Evolutionary conservation across 2,888 invertebrate genomes (phyloP).

Genomic region (Sylvicola cinctus): DNA sequence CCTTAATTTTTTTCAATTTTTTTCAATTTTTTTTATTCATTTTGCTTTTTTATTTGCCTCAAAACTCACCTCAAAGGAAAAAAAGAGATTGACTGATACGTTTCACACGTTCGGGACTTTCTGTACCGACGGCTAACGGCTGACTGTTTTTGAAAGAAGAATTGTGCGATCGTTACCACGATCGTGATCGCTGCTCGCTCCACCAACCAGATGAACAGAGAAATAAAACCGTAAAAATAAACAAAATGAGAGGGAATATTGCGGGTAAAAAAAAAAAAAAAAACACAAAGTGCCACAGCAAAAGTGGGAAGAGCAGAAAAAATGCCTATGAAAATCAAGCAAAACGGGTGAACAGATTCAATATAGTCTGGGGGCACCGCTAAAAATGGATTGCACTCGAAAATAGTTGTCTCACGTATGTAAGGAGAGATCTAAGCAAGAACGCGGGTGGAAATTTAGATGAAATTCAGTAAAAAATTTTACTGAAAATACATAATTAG

Average conservation of each 20-base stretch:
- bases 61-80: slow-evolving; percentile 26
- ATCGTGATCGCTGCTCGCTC: not conserved
- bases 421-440: slow-evolving; percentile 1
- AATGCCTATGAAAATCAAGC: slow-evolving; percentile 8
- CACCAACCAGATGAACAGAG: not conserved
- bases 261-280: slow-evolving; percentile 1
- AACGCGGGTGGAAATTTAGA: not conserved
- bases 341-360: slow-evolving; percentile 9
- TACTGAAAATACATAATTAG: no score
- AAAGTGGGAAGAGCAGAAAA: not conserved
- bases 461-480: no score
- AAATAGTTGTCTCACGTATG: slow-evolving; percentile 16
- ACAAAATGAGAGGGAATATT: no score
- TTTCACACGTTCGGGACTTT: slow-evolving; percentile 26
- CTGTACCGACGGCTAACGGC: slow-evolving; percentile 28
- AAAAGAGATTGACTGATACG: slow-evolving; percentile 20
- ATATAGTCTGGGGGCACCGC: slow-evolving; percentile 15
- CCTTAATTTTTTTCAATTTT: no score
- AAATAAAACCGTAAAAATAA: no score
- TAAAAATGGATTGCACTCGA: slow-evolving; percentile 24
- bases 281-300: not conserved
- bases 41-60: not conserved
- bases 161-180: not conserved
- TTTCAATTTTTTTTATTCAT: not conserved
- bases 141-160: slow-evolving; percentile 21